Evolutionary conservation across 2,888 invertebrate genomes (phyloP).

Genomic region (Coenonympha glycerion): DNA sequence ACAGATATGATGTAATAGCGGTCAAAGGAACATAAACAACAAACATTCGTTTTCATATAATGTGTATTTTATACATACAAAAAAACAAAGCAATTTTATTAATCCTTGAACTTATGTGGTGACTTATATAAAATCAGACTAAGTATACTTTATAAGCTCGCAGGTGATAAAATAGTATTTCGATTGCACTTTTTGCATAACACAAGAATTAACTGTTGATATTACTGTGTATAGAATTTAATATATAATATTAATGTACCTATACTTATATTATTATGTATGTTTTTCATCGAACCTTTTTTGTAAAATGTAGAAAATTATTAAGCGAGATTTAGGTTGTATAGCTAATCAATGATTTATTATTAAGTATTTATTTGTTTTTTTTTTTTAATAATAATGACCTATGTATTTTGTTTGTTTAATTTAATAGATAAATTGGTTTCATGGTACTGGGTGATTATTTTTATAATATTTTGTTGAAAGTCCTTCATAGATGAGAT

Average conservation of each 20-base stretch:
- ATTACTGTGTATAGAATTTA: constrained; percentile 61
- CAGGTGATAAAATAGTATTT: constrained; percentile 27
- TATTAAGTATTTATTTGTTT: constrained; percentile 42
- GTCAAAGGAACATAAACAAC: too few species aligned
- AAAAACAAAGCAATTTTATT: too few species aligned
- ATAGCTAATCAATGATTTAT: constrained; percentile 33
- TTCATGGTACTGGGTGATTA: constrained; percentile 12
- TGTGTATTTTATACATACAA: too few species aligned
- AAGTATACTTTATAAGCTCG: constrained; percentile 15
- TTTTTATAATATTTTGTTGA: constrained; percentile 24
- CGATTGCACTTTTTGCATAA: constrained; percentile 69
- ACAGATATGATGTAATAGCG: too few species aligned
- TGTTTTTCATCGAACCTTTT: constrained; percentile 37
- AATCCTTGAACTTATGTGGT: not conserved
- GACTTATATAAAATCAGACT: not conserved
- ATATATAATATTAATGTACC: not conserved
- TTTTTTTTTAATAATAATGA: constrained; percentile 24
- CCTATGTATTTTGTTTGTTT: constrained; percentile 33
- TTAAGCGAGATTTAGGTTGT: constrained; percentile 37
- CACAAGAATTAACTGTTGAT: constrained; percentile 57
- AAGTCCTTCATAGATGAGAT: constrained; percentile 39
- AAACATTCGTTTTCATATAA: too few species aligned
- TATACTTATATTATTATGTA: constrained; percentile 59
- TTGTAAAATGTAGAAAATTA: constrained; percentile 19
- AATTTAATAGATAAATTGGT: constrained; percentile 24